A percentile compares a stretch with the other conserved stretches of the same genome.
Conservation (phyloP, 1,140 invertebrate species). For the Aporrectodea caliginosa region DNA sequence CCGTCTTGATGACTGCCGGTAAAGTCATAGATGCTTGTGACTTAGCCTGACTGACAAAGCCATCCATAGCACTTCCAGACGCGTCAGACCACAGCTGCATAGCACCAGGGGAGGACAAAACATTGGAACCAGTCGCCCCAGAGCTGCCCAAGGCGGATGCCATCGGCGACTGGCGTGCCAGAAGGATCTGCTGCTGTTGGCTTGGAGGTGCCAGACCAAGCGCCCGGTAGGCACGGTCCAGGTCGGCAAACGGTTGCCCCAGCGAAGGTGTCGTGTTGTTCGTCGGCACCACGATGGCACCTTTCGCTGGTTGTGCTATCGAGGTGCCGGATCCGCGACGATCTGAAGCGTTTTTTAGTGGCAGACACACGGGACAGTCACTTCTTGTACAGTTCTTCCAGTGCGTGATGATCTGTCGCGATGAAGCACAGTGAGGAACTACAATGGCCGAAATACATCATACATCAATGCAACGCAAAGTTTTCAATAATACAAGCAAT, state of each 20-base stretch:
- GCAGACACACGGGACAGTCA: conserved; percentile 96
- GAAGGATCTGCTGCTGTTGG: neutral
- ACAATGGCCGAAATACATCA: no score
- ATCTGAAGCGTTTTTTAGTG: conserved; percentile 88
- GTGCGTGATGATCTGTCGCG: conserved; percentile 95
- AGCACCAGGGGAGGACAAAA: no score
- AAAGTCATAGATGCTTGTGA: neutral
- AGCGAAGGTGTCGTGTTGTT: conserved; percentile 31
- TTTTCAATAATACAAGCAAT: no score
- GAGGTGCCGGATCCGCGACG: conserved; percentile 34
- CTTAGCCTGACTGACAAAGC: neutral
- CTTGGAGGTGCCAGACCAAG: neutral
- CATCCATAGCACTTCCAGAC: neutral
- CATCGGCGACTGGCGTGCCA: neutral
- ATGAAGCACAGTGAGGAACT: conserved; percentile 95
- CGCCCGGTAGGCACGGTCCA: conserved; percentile 68
- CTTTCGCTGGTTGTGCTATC: no score
- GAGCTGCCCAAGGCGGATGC: neutral
- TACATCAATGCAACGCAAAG: no score
- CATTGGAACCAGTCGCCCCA: neutral
- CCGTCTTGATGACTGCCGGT: neutral
- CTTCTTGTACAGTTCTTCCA: conserved; percentile 94
- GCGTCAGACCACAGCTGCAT: neutral
- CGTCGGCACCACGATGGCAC: neutral
- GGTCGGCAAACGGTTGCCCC: conserved; percentile 67